Percentiles rank a stretch among this genome's conserved stretches.
phyloP scores from a whole-genome alignment of 2,797 vertebrate genomes.

The Peromyscus nudipes region DNA sequence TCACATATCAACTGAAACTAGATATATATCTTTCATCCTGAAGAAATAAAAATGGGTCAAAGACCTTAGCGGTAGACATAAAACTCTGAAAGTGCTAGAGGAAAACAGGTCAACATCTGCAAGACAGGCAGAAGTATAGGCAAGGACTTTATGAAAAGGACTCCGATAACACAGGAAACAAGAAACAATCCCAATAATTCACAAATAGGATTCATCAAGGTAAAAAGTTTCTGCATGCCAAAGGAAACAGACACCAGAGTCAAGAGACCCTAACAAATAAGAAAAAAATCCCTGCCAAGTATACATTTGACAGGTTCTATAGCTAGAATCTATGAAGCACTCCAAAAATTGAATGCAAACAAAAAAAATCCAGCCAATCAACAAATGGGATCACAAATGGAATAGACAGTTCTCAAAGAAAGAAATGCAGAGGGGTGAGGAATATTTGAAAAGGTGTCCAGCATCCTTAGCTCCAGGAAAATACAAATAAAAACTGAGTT shows the following conservation, averaged over 20 bases:
- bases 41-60: background rate
- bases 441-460: background rate
- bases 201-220: background rate
- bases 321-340: background rate
- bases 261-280: background rate
- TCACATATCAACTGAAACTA: background rate
- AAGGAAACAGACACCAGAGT: background rate
- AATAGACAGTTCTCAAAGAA: background rate
- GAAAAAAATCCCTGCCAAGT: background rate
- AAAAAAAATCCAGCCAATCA: background rate
- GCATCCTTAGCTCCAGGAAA: background rate
- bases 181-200: background rate
- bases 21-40: background rate
- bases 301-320: background rate
- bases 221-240: background rate
- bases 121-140: background rate
- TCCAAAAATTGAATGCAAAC: background rate
- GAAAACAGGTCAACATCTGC: background rate
- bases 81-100: background rate
- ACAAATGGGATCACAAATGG: background rate
- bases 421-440: background rate
- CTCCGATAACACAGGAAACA: background rate
- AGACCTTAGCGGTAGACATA: background rate
- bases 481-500: background rate
- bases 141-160: background rate